Base-by-base conservation (phyloP, 2,888 invertebrate species). In the Ochropleura leucogaster region DNA sequence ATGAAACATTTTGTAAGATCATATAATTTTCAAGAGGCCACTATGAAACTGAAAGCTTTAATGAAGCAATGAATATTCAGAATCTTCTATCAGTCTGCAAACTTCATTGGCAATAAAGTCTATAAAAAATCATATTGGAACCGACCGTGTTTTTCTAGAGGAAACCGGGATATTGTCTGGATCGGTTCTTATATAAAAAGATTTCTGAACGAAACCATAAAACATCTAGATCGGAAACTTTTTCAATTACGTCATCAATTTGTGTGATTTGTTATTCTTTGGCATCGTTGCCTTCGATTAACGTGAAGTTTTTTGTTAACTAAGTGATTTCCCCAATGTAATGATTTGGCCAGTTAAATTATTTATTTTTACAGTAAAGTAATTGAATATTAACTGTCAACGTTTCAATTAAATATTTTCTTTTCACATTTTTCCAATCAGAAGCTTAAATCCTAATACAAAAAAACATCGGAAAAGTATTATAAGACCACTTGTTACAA, bases 11-110 rank as follows among this genome's bases (percentile, higher is more conserved):
- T 72, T 55, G 65, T 62, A 73, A 72, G 72, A 73, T 73, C 72
- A 71, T 74, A 85, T 74, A 51, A 51, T 62, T 74, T 79, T 68
- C 64, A 68, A 72, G 63, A 67, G 62, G 59, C 72, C 59, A 72
- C 79, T 74, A 72, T 65, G 65, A 75, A 74, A 73, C 68, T 73
- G 73, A 62, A 67, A 63, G 20, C 72, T 55, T 53, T 81, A 81
- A 84, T 81, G 70, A 84, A 70, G 81, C 74, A 71, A 84, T 85
- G 74, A 86, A 85, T 85, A 84, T 85, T 84, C 86, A 85, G 62
- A 74, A 67, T 70, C 68, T 82, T 46, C 62, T 74, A 78, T 81
- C 76, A 72, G 70, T 84, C 76, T 66, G 46, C 60, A 72, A 74
- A 72, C 65, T 73, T 86, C 53, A 76, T 63, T 80, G 65, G 72